phyloP scores from a whole-genome alignment of 2,888 invertebrate species.

The Diogma glabrata region DNA sequence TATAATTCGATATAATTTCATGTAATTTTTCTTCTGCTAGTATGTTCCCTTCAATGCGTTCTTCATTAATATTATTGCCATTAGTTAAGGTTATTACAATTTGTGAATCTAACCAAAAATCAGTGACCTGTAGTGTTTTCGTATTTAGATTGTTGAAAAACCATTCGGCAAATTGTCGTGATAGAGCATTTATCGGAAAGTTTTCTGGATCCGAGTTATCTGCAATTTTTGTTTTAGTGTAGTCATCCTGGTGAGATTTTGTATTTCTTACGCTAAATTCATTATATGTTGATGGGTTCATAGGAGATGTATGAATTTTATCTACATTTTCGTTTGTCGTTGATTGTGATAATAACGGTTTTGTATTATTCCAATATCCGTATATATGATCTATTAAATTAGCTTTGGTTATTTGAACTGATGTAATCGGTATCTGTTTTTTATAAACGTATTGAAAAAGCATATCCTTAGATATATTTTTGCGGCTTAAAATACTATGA shows the following conservation, averaged over 20 bases:
- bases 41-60: constrained; percentile 20
- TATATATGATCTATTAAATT: constrained; percentile 38
- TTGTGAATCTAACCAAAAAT: constrained; percentile 44
- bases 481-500: constrained; percentile 39
- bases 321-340: no score
- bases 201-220: constrained; percentile 10
- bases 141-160: constrained; percentile 39
- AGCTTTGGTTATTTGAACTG: constrained; percentile 39
- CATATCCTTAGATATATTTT: constrained; percentile 41
- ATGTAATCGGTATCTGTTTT: constrained; percentile 35
- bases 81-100: constrained; percentile 23
- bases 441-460: constrained; percentile 42
- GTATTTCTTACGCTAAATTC: constrained; percentile 9
- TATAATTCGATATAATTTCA: constrained; percentile 34
- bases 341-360: no score
- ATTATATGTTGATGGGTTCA: no score
- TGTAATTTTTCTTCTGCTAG: constrained; percentile 32
- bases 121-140: constrained; percentile 36
- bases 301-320: no score
- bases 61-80: constrained; percentile 24
- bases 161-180: constrained; percentile 46
- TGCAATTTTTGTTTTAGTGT: background rate
- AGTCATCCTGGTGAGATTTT: background rate
- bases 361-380: constrained; percentile 34
- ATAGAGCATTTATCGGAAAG: constrained; percentile 37